These are phyloP conservation scores for Hydropsyche betteni DNA, from an alignment of 2,888 invertebrate species.

Conservation along the genomic window DNA sequence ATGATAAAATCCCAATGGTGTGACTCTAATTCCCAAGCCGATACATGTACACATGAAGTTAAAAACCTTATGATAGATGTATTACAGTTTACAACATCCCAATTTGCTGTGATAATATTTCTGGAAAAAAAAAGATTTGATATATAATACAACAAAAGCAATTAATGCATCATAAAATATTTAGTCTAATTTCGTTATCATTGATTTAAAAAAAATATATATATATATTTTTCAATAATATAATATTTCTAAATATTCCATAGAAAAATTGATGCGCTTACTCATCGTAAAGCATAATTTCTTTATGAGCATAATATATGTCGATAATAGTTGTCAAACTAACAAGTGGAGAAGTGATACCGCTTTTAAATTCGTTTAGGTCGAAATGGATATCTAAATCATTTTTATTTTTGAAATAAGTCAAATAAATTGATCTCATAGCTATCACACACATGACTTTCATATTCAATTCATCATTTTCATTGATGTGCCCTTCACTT, in stretches of 20 bases:
- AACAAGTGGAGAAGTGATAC: slow-evolving; percentile 38
- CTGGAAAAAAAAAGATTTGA: slow-evolving; percentile 53
- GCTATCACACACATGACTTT: slow-evolving; percentile 42
- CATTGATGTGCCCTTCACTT: neutral
- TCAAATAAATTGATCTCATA: slow-evolving; percentile 43
- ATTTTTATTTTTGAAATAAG: neutral
- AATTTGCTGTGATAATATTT: slow-evolving; percentile 53
- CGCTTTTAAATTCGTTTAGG: slow-evolving; percentile 41
- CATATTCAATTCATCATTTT: slow-evolving; percentile 25
- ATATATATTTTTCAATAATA: no score
- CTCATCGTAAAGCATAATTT: slow-evolving; percentile 48
- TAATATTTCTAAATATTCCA: neutral
- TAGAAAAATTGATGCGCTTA: slow-evolving; percentile 34
- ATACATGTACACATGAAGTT: slow-evolving; percentile 55
- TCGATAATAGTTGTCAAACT: slow-evolving; percentile 46
- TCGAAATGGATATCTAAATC: slow-evolving; percentile 29
- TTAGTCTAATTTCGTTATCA: neutral
- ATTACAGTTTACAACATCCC: slow-evolving; percentile 57
- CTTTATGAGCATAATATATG: slow-evolving; percentile 46
- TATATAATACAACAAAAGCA: no score
- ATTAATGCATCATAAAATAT: neutral
- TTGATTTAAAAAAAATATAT: neutral
- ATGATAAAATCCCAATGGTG: slow-evolving; percentile 79
- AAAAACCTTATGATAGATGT: slow-evolving; percentile 60
- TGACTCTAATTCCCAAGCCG: slow-evolving; percentile 58